A percentile compares a stretch with the other conserved stretches of the same genome.
These are phyloP conservation scores for Cirrhinus molitorella DNA, from an alignment of 2,797 vertebrate species.

Conservation along the genomic window DNA sequence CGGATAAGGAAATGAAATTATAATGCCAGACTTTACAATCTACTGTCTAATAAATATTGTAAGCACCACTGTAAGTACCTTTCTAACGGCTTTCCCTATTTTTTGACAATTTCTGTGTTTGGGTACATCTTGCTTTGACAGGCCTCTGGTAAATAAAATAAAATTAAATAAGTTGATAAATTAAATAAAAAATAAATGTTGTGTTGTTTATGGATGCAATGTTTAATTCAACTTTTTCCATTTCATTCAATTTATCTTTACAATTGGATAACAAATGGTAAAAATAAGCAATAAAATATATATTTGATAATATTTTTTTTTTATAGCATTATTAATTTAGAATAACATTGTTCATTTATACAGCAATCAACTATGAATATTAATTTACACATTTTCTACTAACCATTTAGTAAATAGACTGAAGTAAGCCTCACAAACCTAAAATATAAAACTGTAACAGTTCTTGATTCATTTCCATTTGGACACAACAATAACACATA, in stretches of 20 bases:
- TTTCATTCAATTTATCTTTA: background rate
- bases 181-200: background rate
- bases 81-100: background rate
- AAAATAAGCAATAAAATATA: no score
- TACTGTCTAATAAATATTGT: conserved; percentile 31
- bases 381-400: no score
- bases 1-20: conserved; percentile 38
- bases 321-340: no score
- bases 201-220: background rate
- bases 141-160: background rate
- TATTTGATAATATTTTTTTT: no score
- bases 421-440: no score
- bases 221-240: no score
- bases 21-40: conserved; percentile 26
- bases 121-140: background rate
- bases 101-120: background rate
- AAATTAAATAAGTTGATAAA: background rate
- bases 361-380: no score
- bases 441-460: no score
- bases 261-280: background rate
- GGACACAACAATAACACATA: no score
- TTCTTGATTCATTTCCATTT: no score
- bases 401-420: no score
- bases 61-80: background rate
- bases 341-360: no score